These are phyloP conservation scores for Nycticryphes semicollaris DNA, from an alignment of 2,113 vertebrate species.

Conservation along the genomic window DNA sequence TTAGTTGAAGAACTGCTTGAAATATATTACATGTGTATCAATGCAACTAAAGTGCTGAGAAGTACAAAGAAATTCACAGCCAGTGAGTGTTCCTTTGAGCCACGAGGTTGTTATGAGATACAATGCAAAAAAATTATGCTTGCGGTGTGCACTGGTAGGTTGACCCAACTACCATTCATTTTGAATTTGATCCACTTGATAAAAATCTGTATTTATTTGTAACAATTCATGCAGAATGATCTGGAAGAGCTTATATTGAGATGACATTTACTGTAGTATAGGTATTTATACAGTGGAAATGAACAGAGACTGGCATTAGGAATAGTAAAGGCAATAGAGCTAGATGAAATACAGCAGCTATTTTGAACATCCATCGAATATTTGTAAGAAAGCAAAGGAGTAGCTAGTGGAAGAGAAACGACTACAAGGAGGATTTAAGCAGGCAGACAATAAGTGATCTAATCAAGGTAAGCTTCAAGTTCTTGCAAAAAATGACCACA, in stretches of 20 bases:
- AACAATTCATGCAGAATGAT: neutral
- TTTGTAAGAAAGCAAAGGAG: neutral
- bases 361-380: neutral
- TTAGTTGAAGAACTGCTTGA: neutral
- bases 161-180: neutral
- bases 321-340: neutral
- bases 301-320: neutral
- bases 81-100: neutral
- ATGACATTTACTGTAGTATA: neutral
- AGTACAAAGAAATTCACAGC: neutral
- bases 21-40: neutral
- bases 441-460: neutral
- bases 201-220: neutral
- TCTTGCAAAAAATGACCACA: neutral
- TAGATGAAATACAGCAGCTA: neutral
- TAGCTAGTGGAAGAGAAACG: neutral
- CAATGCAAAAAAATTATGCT: neutral
- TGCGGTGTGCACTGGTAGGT: neutral
- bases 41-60: neutral
- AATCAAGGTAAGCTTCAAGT: neutral
- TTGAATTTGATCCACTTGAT: neutral
- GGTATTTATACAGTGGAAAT: neutral
- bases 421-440: neutral
- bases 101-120: neutral
- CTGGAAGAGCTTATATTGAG: neutral